Percentiles rank a stretch among this genome's conserved stretches.
phyloP scores from a whole-genome alignment of 2,888 invertebrate species.

The Amphipoea oculea region DNA sequence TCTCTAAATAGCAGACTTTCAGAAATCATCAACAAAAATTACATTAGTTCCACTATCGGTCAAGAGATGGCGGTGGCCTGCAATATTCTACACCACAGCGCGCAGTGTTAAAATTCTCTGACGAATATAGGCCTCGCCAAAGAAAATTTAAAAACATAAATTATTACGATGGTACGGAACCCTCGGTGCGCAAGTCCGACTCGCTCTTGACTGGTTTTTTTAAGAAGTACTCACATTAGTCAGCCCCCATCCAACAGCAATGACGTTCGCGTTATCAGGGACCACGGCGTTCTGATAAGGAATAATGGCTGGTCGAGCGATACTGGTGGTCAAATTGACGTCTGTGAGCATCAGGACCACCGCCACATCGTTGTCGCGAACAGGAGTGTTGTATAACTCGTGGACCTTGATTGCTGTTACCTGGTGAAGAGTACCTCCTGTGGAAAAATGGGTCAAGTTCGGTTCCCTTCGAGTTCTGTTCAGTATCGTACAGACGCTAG shows the following conservation, averaged over 20 bases:
- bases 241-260: constrained; percentile 81
- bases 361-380: constrained; percentile 79
- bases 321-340: constrained; percentile 59
- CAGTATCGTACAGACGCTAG: too few relatives aligned
- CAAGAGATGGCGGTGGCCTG: too few relatives aligned
- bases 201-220: too few relatives aligned
- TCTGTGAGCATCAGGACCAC: constrained; percentile 71
- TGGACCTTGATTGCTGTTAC: constrained; percentile 76
- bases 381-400: constrained; percentile 73
- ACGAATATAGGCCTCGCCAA: too few relatives aligned
- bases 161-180: too few relatives aligned
- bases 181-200: too few relatives aligned
- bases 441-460: neutral
- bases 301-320: constrained; percentile 65
- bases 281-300: constrained; percentile 69
- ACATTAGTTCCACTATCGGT: too few relatives aligned
- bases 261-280: constrained; percentile 72
- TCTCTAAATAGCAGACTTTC: too few relatives aligned
- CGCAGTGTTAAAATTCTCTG: too few relatives aligned
- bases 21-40: too few relatives aligned
- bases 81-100: too few relatives aligned
- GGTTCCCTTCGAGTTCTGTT: neutral
- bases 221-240: constrained; percentile 72
- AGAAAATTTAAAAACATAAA: too few relatives aligned
- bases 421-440: constrained; percentile 74